A percentile compares a stretch with the other conserved stretches of the same genome.
phyloP scores from a whole-genome alignment of 2,113 vertebrate species.

The Lipophrys pholis region DNA sequence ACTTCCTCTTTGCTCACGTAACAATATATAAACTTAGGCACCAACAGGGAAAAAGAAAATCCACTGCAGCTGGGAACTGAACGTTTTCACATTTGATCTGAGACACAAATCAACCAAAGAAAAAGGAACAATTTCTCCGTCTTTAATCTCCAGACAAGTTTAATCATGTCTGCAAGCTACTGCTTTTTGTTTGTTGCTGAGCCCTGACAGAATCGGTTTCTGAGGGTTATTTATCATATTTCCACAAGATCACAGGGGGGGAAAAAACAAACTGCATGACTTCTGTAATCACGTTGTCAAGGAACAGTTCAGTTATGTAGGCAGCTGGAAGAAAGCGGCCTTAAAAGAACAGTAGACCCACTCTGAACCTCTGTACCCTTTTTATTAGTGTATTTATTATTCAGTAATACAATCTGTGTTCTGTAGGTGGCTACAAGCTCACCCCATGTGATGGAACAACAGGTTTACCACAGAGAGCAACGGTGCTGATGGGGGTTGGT shows the following conservation, averaged over 20 bases:
- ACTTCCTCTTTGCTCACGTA: too few species aligned
- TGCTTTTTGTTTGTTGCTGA: constrained; percentile 1
- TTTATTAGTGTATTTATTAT: constrained; percentile 15
- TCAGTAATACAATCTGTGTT: constrained; percentile 11
- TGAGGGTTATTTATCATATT: constrained; percentile 14
- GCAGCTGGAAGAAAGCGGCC: not conserved
- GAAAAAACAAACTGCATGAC: not conserved
- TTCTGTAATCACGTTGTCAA: not conserved
- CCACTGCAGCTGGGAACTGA: not conserved
- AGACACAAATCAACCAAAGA: not conserved
- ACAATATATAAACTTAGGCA: too few species aligned
- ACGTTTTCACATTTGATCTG: not conserved
- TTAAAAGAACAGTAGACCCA: constrained; percentile 9
- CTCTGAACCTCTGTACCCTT: not conserved
- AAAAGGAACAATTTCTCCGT: not conserved
- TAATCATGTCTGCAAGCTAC: constrained; percentile 11
- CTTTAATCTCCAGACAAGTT: not conserved
- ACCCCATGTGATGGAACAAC: constrained; percentile 1
- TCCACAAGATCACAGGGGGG: not conserved
- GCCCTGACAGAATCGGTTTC: constrained; percentile 1
- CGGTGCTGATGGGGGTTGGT: too few species aligned
- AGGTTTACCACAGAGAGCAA: not conserved
- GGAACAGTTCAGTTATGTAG: not conserved
- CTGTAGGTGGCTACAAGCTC: not conserved
- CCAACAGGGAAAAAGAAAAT: not conserved